Conservation (phyloP, 1,140 invertebrate species). For the Antheraea mylitta region DNA sequence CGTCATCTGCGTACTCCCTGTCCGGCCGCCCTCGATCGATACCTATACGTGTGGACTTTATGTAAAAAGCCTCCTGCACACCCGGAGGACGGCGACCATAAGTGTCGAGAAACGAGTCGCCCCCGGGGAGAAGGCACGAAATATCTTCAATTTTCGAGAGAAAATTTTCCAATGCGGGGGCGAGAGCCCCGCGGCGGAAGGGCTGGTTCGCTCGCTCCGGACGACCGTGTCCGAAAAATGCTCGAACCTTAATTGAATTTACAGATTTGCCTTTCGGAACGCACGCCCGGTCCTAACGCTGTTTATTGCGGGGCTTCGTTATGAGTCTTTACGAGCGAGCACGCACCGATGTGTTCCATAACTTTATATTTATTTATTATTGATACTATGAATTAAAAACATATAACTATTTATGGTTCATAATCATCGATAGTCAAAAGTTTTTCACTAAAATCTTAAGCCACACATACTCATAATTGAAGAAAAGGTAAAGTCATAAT, state of each 20-base stretch:
- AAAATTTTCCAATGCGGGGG: conserved; percentile 76
- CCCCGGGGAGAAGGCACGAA: conserved; percentile 70
- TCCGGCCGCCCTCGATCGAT: conserved; percentile 73
- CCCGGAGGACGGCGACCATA: conserved; percentile 72
- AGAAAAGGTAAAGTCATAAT: too few relatives aligned
- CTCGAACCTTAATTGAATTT: conserved; percentile 73
- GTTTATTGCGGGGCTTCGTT: conserved; percentile 53
- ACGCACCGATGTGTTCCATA: conserved; percentile 21
- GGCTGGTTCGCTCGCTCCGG: conserved; percentile 55
- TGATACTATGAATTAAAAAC: not conserved
- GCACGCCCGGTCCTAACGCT: conserved; percentile 45
- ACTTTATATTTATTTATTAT: conserved; percentile 28
- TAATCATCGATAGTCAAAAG: too few relatives aligned
- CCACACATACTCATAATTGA: too few relatives aligned
- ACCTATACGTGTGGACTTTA: conserved; percentile 77
- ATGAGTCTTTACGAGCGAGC: conserved; percentile 41
- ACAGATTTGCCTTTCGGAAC: conserved; percentile 72
- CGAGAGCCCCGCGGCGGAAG: conserved; percentile 63
- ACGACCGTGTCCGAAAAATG: conserved; percentile 71
- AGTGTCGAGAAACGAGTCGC: conserved; percentile 75
- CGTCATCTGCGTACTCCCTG: conserved; percentile 75
- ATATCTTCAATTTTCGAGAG: conserved; percentile 78
- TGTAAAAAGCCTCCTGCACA: conserved; percentile 76
- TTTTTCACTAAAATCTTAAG: too few relatives aligned
- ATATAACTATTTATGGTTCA: not conserved